Percentiles rank a stretch among this genome's conserved stretches.
Conservation (phyloP, 2,113 vertebrate genomes). For the Sphyrna mokarran region DNA sequence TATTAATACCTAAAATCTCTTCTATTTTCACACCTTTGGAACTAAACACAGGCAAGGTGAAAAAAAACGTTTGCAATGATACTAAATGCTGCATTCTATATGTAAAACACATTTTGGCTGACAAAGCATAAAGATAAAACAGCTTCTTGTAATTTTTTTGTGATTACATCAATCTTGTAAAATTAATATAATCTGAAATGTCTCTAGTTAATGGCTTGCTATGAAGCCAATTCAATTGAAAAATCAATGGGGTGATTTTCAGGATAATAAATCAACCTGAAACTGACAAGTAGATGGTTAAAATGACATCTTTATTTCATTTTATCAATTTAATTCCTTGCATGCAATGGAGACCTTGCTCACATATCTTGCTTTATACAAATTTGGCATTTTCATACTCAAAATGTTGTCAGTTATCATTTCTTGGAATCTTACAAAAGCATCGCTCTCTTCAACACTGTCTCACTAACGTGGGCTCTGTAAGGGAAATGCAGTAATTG, state of each 20-base stretch:
- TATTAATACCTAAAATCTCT: not conserved
- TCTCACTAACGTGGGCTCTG: not conserved
- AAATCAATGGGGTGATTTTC: not conserved
- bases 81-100: not conserved
- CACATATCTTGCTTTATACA: not conserved
- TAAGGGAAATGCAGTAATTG: slow-evolving; percentile 32
- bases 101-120: not conserved
- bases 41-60: not conserved
- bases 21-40: not conserved
- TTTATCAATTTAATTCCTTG: not conserved
- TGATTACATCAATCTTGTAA: not conserved
- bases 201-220: not conserved
- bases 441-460: not conserved
- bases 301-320: not conserved
- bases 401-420: slow-evolving; percentile 2
- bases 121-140: not conserved
- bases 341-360: not conserved
- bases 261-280: not conserved
- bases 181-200: not conserved
- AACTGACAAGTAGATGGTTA: not conserved
- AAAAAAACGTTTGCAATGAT: not conserved
- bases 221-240: not conserved
- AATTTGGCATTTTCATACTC: slow-evolving; percentile 8
- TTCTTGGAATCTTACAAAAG: slow-evolving; percentile 18
- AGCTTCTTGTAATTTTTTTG: not conserved